phyloP scores from a whole-genome alignment of 2,888 invertebrate species.

The Thymelicus sylvestris region DNA sequence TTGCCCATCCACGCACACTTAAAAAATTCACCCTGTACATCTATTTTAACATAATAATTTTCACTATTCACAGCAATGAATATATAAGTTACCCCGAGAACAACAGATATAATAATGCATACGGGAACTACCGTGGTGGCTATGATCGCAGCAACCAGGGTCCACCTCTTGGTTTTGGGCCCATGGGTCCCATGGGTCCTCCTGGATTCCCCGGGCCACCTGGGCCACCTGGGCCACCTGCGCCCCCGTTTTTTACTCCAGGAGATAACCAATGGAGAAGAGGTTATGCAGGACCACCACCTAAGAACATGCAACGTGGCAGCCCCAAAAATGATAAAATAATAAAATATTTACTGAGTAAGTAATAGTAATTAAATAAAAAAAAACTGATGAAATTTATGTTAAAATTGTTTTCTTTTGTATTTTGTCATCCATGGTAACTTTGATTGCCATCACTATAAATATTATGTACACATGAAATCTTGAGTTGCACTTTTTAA shows the following conservation, averaged over 20 bases:
- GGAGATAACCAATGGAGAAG: conserved; percentile 1
- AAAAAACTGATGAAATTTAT: too few relatives aligned
- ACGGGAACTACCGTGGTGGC: conserved; percentile 63
- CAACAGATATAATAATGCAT: conserved; percentile 61
- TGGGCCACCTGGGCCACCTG: conserved; percentile 38
- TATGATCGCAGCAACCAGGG: conserved; percentile 54
- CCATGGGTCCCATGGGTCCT: conserved; percentile 40
- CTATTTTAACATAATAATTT: too few relatives aligned
- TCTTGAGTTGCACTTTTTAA: too few relatives aligned
- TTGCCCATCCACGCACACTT: too few relatives aligned
- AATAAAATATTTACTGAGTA: conserved; percentile 57
- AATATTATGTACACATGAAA: too few relatives aligned
- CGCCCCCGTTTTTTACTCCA: conserved; percentile 4
- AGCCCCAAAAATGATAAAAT: conserved; percentile 42
- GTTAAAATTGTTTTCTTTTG: too few relatives aligned
- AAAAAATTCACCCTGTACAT: too few relatives aligned
- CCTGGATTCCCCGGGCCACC: conserved; percentile 30
- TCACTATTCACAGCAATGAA: background rate
- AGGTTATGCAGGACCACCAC: conserved; percentile 3
- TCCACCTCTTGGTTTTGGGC: conserved; percentile 45
- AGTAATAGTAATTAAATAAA: conserved; percentile 43
- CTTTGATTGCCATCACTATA: too few relatives aligned
- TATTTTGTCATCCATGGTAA: too few relatives aligned
- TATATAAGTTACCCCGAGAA: conserved; percentile 48
- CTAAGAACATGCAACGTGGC: conserved; percentile 45